Evolutionary conservation across 2,797 vertebrate genomes (phyloP).

Genomic region (Pterois miles): DNA sequence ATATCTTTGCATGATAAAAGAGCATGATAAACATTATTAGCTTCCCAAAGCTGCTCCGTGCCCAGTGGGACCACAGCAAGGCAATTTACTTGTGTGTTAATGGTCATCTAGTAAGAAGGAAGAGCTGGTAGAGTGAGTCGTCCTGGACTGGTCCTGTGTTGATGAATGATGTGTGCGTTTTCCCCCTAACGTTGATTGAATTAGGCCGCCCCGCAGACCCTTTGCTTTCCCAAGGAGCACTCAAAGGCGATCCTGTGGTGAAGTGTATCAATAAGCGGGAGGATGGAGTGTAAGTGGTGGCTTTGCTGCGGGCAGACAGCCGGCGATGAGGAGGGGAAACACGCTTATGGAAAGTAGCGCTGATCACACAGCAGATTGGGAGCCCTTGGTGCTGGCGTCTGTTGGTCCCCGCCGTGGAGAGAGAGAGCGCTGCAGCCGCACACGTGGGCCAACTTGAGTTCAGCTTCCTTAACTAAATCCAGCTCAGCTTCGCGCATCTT

Average conservation of each 20-base stretch:
- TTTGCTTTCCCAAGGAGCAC: slow-evolving; percentile 65
- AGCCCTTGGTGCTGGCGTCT: slow-evolving; percentile 76
- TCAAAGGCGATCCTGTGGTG: slow-evolving; percentile 68
- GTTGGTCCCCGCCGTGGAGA: slow-evolving; percentile 57
- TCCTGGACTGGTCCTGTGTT: slow-evolving; percentile 33
- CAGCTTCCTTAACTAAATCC: slow-evolving; percentile 14
- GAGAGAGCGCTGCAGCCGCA: slow-evolving; percentile 45
- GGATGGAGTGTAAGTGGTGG: slow-evolving; percentile 69
- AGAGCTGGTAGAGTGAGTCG: slow-evolving; percentile 13
- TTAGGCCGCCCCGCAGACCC: slow-evolving; percentile 65
- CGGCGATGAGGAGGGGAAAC: slow-evolving; percentile 65
- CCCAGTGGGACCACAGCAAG: slow-evolving; percentile 9
- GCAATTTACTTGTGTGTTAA: slow-evolving; percentile 40
- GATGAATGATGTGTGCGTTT: slow-evolving; percentile 68
- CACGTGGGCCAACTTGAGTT: slow-evolving; percentile 37
- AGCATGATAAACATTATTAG: not conserved
- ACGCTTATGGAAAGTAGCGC: slow-evolving; percentile 63
- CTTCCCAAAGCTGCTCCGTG: slow-evolving; percentile 1
- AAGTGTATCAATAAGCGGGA: slow-evolving; percentile 77
- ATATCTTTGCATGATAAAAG: slow-evolving; percentile 9
- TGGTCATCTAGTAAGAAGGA: slow-evolving; percentile 24
- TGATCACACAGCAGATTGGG: slow-evolving; percentile 79
- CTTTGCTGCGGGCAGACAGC: slow-evolving; percentile 68
- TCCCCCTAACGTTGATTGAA: slow-evolving; percentile 69
- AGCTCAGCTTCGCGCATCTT: slow-evolving; percentile 2